Base-by-base conservation (phyloP, 2,113 vertebrate species). In the Butorides virescens region DNA sequence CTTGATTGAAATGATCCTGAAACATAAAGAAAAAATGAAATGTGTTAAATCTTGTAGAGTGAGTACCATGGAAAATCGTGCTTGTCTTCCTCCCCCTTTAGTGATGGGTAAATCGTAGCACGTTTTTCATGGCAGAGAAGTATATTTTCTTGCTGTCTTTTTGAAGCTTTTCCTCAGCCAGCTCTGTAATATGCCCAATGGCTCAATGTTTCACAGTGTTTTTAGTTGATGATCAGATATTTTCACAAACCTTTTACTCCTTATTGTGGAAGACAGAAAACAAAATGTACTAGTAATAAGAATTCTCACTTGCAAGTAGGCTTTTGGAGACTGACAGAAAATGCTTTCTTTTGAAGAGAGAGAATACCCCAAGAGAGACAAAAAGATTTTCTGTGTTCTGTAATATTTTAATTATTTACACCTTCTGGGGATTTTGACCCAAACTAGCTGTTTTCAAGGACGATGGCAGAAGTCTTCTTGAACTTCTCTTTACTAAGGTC, bases 61-160 rank as follows among this genome's bases (percentile, higher is more conserved):
- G 53, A 88, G 56, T n/a, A 2, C 65, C 80, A 2, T 20, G 90
- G 92, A 88, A 97, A 90, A 73, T 79, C 46, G 65, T 81, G 46
- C 68, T 88, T 0, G 0, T 84, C 83, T 84, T 76, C 47, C n/a
- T 86, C 73, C 84, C 36, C 39, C 32, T 49, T 42, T 71, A 39
- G 36, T 44, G 30, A 67, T 44, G 79, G 72, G 55, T 65, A 50
- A 71, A 49, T 37, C 34, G 47, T 20, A 74, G 72, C 68, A 84
- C 50, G 3, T 78, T 91, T 97, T 75, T 92, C 0, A 1, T 58
- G 66, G 83, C 58, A 77, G 83, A 39, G 75, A 55, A 88, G 53
- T 58, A 37, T n/a, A 44, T 95, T 92, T 95, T 91, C 80, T 87
- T 87, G n/a, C 50, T 95, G 52, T 93, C 42, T 86, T 30, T 66